Percentiles rank a stretch among this genome's conserved stretches.
Evolutionary conservation across 2,888 invertebrate species (phyloP).

Genomic region (Troides helena): DNA sequence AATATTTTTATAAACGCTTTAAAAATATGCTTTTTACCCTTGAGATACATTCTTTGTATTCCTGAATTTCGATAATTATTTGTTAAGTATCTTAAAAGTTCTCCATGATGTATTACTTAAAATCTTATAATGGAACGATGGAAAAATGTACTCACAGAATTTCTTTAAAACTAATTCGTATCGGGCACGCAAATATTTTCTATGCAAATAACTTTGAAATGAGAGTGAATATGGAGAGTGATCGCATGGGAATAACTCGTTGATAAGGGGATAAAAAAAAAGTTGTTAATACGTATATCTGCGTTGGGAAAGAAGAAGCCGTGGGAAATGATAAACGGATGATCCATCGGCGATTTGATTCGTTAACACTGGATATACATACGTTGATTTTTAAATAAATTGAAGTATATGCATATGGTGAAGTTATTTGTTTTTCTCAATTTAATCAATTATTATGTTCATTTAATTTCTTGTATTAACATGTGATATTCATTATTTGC

Average conservation of each 20-base stretch:
- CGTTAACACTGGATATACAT: too few species aligned
- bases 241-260: conserved; percentile 59
- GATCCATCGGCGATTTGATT: not conserved
- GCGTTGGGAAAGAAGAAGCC: conserved; percentile 58
- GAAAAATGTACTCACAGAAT: conserved; percentile 1
- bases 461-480: not conserved
- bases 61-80: not conserved
- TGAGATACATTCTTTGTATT: not conserved
- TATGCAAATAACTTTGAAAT: conserved; percentile 50
- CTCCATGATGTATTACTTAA: not conserved
- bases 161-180: conserved; percentile 11
- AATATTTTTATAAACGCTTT: conserved; percentile 16
- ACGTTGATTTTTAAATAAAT: too few species aligned
- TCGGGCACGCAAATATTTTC: conserved; percentile 43
- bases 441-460: not conserved
- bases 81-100: not conserved
- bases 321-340: conserved; percentile 56
- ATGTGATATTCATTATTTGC: too few species aligned
- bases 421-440: not conserved
- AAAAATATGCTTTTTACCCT: not conserved
- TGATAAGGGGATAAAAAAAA: conserved; percentile 60
- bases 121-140: not conserved
- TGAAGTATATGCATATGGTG: too few species aligned
- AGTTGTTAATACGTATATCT: conserved; percentile 50
- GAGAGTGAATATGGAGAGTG: conserved; percentile 46